Evolutionary conservation across 2,797 vertebrate genomes (phyloP).

Genomic region (Glossophaga mutica): DNA sequence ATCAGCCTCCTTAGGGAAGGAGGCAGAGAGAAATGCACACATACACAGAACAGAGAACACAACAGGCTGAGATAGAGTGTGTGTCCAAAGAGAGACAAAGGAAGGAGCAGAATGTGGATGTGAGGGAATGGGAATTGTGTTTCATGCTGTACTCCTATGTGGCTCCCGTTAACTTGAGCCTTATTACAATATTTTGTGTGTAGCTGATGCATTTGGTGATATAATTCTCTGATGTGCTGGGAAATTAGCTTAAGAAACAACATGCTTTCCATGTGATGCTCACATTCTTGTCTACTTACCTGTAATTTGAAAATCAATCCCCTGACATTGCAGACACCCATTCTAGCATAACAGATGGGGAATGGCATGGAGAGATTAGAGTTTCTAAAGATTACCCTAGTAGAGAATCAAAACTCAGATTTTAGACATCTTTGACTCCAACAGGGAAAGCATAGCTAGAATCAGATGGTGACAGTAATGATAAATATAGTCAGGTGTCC

Average conservation of each 20-base stretch:
- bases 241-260: neutral
- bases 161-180: neutral
- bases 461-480: too few species aligned
- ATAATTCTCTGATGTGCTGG: neutral
- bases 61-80: rapidly evolving
- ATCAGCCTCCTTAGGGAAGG: neutral
- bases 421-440: neutral
- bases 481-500: neutral
- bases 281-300: neutral
- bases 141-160: rapidly evolving
- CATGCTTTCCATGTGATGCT: neutral
- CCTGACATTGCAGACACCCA: neutral
- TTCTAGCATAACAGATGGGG: neutral
- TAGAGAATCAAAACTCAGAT: neutral
- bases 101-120: neutral
- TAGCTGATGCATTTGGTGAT: neutral
- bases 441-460: neutral
- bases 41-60: neutral
- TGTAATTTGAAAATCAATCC: neutral
- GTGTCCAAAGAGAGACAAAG: neutral
- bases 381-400: neutral
- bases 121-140: rapidly evolving
- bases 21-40: too few species aligned
- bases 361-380: neutral
- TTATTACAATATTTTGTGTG: neutral